phyloP scores from a whole-genome alignment of 2,888 invertebrate genomes.

The Pterobdella sp. region DNA sequence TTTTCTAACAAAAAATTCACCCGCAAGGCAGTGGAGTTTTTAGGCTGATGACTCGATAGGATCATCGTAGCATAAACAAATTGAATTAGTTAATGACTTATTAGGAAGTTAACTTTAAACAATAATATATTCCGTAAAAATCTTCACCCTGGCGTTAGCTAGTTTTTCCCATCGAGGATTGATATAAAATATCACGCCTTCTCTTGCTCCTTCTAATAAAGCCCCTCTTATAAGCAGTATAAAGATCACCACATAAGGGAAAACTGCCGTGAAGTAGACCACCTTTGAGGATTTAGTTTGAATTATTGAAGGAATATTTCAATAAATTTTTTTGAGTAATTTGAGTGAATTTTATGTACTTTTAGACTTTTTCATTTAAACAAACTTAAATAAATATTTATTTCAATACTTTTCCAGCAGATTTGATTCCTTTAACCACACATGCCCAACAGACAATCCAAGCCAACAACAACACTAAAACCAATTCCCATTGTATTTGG shows the following conservation, averaged over 20 bases:
- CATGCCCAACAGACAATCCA: constrained; percentile 41
- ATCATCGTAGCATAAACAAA: too few species aligned
- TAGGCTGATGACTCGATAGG: too few species aligned
- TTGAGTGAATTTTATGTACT: not conserved
- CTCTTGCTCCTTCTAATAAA: constrained; percentile 41
- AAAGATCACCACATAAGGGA: constrained; percentile 45
- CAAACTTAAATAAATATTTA: not conserved
- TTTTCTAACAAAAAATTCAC: too few species aligned
- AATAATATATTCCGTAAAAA: not conserved
- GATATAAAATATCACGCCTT: constrained; percentile 48
- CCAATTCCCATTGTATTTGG: constrained; percentile 50
- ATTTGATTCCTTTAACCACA: constrained; percentile 40
- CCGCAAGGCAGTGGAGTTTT: too few species aligned
- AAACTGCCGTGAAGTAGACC: constrained; percentile 48
- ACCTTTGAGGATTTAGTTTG: too few species aligned
- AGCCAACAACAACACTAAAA: constrained; percentile 37
- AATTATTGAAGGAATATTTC: too few species aligned
- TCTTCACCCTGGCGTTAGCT: constrained; percentile 39
- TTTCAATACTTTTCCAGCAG: constrained; percentile 38
- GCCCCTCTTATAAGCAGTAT: constrained; percentile 45
- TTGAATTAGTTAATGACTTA: not conserved
- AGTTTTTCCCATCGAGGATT: constrained; percentile 43
- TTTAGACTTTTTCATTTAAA: not conserved
- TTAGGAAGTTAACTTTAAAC: not conserved
- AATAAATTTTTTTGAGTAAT: too few species aligned